Evolutionary conservation across 2,888 invertebrate genomes (phyloP), one percentile per base, ranked within the genome.

Genomic region (Eupelmus urozonus): DNA sequence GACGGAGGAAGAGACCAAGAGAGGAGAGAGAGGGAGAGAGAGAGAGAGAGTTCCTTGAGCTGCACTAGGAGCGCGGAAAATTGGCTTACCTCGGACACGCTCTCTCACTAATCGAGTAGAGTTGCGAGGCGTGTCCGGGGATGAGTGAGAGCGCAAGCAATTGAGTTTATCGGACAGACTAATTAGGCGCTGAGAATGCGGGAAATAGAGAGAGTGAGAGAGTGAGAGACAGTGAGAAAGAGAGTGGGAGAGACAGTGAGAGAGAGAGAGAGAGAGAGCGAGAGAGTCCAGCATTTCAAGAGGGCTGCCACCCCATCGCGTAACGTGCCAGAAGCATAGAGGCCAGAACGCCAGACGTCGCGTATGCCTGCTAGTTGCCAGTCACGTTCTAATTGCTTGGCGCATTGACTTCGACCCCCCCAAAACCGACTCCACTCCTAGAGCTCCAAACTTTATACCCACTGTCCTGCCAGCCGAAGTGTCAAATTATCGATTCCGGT

Each of bases 131-230:
- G 65, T 34, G 23, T 0, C 1, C 18, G 18, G 49, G 23, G 57
- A 51, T 18, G 42, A 70, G 65, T 4, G 51, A 13, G 13, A 63
- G 65, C 25, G 70, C 57, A 60, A 66, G 60, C 85, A 84, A 86
- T 86, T 80, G 82, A 85, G 85, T 85, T 86, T 85, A 85, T 85
- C 83, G 82, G 84, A 83, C 84, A 82, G 84, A 83, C 85, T 86
- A 86, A 86, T 86, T 86, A 86, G 85, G 83, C 84, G 81, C 81
- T 81, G 82, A 84, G 86, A 82, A 84, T 83, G 81, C 85, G 82
- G 81, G 82, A 82, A 84, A 83, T 81, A 71, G 76, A 76, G 34
- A 49, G 16, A 84, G 84, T 74, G 62, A 7, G n/a, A 59, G 75
- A 75, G 18, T 5, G 55, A 67, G 20, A 45, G 34, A 34, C 13